Evolutionary conservation across 2,888 invertebrate genomes (phyloP).

Genomic region (Nineta flava): DNA sequence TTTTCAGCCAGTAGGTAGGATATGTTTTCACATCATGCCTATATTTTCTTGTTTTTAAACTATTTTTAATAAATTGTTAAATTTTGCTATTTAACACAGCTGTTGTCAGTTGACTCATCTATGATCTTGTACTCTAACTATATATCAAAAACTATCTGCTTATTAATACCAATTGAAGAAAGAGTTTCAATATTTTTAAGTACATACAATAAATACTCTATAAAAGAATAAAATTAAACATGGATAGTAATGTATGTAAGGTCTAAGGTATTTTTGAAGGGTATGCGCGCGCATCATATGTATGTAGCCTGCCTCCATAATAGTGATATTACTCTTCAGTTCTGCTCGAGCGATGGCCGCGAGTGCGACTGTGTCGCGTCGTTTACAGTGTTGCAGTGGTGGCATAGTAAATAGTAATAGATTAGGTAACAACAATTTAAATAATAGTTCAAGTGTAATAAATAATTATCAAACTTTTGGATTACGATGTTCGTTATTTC

Average conservation of each 20-base stretch:
- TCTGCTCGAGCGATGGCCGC: conserved; percentile 15
- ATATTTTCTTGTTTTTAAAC: too few relatives aligned
- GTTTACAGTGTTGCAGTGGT: conserved; percentile 8
- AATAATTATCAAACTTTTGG: not conserved
- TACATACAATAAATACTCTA: too few relatives aligned
- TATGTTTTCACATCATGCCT: too few relatives aligned
- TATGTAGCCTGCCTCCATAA: not conserved
- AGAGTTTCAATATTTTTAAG: too few relatives aligned
- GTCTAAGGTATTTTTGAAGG: not conserved
- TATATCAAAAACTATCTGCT: too few relatives aligned
- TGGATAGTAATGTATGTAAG: not conserved
- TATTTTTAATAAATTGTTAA: too few relatives aligned
- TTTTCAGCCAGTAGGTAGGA: too few relatives aligned
- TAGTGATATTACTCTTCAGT: not conserved
- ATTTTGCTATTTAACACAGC: too few relatives aligned
- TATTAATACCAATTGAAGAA: too few relatives aligned
- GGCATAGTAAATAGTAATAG: not conserved
- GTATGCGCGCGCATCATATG: not conserved
- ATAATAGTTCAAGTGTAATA: not conserved
- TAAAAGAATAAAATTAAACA: too few relatives aligned
- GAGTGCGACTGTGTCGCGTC: conserved; percentile 15
- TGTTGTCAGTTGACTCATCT: too few relatives aligned
- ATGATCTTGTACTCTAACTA: too few relatives aligned
- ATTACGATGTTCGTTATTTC: not conserved
- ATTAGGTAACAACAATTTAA: not conserved